Evolutionary conservation across 2,113 vertebrate species (phyloP).

Genomic region (Neoarius graeffei): DNA sequence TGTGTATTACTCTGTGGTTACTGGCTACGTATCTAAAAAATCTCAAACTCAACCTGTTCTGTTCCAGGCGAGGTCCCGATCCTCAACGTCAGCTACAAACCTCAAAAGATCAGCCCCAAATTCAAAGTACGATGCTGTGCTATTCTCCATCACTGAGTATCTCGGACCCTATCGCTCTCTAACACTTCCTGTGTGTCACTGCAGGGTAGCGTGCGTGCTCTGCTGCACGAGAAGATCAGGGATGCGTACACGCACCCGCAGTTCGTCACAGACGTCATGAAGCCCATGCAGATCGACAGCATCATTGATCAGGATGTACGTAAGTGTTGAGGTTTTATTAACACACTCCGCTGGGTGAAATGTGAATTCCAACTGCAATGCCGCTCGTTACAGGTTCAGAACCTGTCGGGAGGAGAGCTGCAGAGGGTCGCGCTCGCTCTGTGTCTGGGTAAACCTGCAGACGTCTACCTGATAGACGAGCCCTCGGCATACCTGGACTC

Average conservation of each 20-base stretch:
- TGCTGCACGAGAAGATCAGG: constrained; percentile 95
- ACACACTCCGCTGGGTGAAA: background rate
- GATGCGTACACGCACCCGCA: constrained; percentile 97
- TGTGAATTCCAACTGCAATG: background rate
- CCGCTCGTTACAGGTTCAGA: constrained; percentile 76
- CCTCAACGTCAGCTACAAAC: constrained; percentile 90
- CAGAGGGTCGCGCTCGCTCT: constrained; percentile 88
- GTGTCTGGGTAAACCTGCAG: constrained; percentile 94
- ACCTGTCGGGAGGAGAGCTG: constrained; percentile 85
- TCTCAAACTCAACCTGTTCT: background rate
- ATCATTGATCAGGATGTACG: constrained; percentile 93
- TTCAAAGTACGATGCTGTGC: constrained; percentile 75
- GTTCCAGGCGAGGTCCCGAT: constrained; percentile 82
- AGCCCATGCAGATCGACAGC: constrained; percentile 97
- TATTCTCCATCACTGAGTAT: background rate
- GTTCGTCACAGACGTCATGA: constrained; percentile 98
- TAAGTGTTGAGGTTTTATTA: constrained; percentile 54
- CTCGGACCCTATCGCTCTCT: background rate
- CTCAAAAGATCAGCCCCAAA: constrained; percentile 92
- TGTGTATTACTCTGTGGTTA: background rate
- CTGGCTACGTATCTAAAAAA: background rate
- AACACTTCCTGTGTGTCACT: background rate
- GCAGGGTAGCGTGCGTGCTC: constrained; percentile 91
- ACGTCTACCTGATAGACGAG: constrained; percentile 92
- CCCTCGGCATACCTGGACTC: constrained; percentile 97